Percentiles rank a stretch among this genome's conserved stretches.
Evolutionary conservation across 2,797 vertebrate genomes (phyloP).

Genomic region (Chelon labrosus): DNA sequence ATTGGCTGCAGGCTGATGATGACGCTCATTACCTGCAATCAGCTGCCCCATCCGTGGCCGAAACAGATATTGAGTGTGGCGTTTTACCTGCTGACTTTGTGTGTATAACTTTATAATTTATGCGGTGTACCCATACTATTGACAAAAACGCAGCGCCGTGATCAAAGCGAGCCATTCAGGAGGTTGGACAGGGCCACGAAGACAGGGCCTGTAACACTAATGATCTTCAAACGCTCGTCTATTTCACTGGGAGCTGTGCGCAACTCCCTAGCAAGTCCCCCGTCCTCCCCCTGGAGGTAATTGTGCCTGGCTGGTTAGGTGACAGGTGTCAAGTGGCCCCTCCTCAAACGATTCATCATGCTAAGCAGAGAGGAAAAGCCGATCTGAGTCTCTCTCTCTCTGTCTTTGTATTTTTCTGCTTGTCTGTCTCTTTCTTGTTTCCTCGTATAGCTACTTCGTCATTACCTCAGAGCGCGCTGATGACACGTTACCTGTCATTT

Average conservation of each 20-base stretch:
- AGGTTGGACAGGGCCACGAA: constrained; percentile 86
- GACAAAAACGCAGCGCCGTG: constrained; percentile 82
- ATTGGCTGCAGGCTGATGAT: constrained; percentile 60
- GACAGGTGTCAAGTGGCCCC: constrained; percentile 87
- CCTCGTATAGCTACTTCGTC: constrained; percentile 53
- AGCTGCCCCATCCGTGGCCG: constrained; percentile 57
- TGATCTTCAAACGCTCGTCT: constrained; percentile 86
- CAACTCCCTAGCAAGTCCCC: constrained; percentile 82
- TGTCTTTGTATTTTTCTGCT: constrained; percentile 57
- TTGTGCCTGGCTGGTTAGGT: constrained; percentile 85
- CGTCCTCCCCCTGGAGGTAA: constrained; percentile 83
- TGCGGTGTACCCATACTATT: constrained; percentile 83
- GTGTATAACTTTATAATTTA: constrained; percentile 86
- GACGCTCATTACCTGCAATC: constrained; percentile 78
- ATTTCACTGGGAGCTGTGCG: constrained; percentile 83
- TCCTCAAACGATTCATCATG: constrained; percentile 81
- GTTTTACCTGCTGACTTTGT: constrained; percentile 86
- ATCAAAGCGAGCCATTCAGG: constrained; percentile 86
- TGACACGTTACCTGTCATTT: constrained; percentile 44
- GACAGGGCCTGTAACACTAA: constrained; percentile 87
- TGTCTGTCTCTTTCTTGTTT: constrained; percentile 60
- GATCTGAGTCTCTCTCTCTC: constrained; percentile 51
- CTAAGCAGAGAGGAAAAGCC: constrained; percentile 79
- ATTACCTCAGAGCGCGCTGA: constrained; percentile 43
- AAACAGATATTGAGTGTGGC: constrained; percentile 73